These are phyloP conservation scores for Tortrix viridana DNA, from an alignment of 2,888 invertebrate genomes.

Conservation along the genomic window DNA sequence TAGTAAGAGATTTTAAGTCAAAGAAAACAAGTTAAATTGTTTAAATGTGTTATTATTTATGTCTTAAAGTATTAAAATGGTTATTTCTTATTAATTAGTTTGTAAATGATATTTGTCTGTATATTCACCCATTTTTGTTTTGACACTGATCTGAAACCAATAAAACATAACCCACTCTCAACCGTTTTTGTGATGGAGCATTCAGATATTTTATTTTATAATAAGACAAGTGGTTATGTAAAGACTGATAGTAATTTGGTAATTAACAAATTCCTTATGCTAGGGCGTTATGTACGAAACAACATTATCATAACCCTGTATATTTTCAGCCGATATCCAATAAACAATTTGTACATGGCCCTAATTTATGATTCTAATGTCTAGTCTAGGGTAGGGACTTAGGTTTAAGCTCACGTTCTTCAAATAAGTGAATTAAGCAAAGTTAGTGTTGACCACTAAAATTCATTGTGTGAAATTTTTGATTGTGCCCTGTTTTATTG, in stretches of 20 bases:
- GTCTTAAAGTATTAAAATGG: constrained; percentile 85
- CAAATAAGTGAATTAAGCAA: constrained; percentile 32
- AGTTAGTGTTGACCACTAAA: constrained; percentile 32
- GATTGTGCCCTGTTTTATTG: constrained; percentile 66
- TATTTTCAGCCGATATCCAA: constrained; percentile 24
- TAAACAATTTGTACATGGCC: constrained; percentile 18
- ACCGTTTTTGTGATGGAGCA: constrained; percentile 20
- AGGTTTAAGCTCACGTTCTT: constrained; percentile 37
- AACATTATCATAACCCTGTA: constrained; percentile 21
- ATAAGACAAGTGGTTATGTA: constrained; percentile 37
- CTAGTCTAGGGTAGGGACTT: constrained; percentile 41
- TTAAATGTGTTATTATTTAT: constrained; percentile 85
- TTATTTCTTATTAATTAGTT: constrained; percentile 85
- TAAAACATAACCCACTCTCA: constrained; percentile 56
- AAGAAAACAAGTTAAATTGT: constrained; percentile 84
- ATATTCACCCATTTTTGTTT: constrained; percentile 67
- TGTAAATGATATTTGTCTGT: constrained; percentile 79
- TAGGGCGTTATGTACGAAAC: constrained; percentile 23
- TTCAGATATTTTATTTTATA: constrained; percentile 33
- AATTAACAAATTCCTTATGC: constrained; percentile 28
- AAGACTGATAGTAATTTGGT: constrained; percentile 40
- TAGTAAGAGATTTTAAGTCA: constrained; percentile 83
- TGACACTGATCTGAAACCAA: constrained; percentile 71
- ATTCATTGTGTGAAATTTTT: constrained; percentile 34
- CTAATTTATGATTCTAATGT: constrained; percentile 32